A percentile compares a stretch with the other conserved stretches of the same genome.
Conservation (phyloP, 2,113 vertebrate genomes). For the Damaliscus lunatus region DNA sequence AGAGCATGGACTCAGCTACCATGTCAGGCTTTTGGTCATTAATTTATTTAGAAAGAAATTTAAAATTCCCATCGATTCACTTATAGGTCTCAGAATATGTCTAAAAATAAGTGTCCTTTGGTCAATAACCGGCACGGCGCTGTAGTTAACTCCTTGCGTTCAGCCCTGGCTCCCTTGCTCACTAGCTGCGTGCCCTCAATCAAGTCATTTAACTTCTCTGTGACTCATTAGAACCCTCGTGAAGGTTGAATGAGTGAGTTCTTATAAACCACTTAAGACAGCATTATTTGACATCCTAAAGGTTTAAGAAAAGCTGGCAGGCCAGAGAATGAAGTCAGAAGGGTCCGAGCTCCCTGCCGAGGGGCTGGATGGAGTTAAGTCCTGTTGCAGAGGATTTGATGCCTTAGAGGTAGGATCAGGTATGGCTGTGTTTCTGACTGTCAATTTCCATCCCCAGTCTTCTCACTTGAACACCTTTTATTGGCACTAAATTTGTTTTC, state of each 20-base stretch:
- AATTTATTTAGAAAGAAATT: neutral
- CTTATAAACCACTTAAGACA: neutral
- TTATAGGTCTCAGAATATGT: neutral
- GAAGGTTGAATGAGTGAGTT: neutral
- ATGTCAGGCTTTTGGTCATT: neutral
- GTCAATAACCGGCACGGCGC: neutral
- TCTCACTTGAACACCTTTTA: slow-evolving; percentile 66
- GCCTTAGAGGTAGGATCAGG: neutral
- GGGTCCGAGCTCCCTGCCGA: neutral
- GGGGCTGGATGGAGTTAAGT: neutral
- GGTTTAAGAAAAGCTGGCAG: neutral
- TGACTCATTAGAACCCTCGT: neutral
- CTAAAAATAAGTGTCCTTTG: neutral
- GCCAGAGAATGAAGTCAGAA: neutral
- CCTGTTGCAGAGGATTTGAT: neutral
- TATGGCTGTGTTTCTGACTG: slow-evolving; percentile 22
- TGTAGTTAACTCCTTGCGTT: neutral
- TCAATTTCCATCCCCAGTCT: slow-evolving; percentile 55
- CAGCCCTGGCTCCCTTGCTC: neutral
- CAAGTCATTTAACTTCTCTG: neutral
- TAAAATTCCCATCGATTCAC: neutral
- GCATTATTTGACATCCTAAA: neutral
- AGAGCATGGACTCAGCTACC: neutral
- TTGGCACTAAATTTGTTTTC: slow-evolving; percentile 62
- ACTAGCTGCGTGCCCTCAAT: neutral